Percentiles rank a stretch among this genome's conserved stretches.
Conservation (phyloP, 2,888 invertebrate species). For the Caenorhabditis virilis region DNA sequence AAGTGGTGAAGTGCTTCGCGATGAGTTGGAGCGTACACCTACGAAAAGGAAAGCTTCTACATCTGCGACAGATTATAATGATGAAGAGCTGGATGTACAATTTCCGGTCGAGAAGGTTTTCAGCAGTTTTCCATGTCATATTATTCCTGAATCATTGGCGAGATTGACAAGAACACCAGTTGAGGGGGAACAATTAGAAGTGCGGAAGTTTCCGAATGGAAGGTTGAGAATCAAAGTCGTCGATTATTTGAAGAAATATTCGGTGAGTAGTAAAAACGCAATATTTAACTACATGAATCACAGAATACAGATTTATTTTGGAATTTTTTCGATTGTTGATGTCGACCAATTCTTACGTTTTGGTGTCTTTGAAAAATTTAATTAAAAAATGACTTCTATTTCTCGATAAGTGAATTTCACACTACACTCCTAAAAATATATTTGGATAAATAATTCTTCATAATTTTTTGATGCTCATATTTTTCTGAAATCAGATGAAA, state of each 20-base stretch:
- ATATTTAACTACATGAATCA: no score
- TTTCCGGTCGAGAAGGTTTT: constrained; percentile 7
- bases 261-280: no score
- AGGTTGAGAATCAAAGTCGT: constrained; percentile 14
- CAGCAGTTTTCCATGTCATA: constrained; percentile 32
- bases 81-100: constrained; percentile 1
- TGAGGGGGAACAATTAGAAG: constrained; percentile 26
- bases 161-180: constrained; percentile 29
- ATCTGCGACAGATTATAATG: not conserved
- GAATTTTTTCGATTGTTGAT: no score
- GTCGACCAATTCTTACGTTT: no score
- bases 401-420: no score
- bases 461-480: no score
- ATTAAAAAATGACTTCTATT: no score
- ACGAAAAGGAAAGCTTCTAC: not conserved
- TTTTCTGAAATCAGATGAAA: no score
- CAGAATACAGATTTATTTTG: no score
- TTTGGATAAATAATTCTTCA: no score
- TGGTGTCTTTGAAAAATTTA: no score
- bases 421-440: no score
- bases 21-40: not conserved
- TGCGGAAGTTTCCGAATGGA: constrained; percentile 13
- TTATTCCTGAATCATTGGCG: constrained; percentile 23
- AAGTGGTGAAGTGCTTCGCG: not conserved
- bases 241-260: constrained; percentile 10